Conservation (phyloP, 2,888 invertebrate genomes). For the Athalia rosae region DNA sequence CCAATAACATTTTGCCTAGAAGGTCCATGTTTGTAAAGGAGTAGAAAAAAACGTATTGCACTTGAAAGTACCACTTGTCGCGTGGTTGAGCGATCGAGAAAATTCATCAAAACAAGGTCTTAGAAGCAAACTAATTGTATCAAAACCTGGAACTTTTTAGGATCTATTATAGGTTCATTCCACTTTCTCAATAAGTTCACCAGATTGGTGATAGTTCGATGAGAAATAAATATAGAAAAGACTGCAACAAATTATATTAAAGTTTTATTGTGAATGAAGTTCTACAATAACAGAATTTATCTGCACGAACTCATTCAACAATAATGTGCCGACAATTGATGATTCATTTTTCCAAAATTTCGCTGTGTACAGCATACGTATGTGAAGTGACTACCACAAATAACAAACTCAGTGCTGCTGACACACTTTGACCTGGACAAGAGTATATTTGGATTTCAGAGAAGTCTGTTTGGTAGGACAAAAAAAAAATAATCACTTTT, state of each 20-base stretch:
- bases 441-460: conserved; percentile 4
- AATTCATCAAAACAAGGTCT: background rate
- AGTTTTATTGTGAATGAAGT: too few species aligned
- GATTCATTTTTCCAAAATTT: background rate
- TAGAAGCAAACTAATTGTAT: background rate
- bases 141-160: background rate
- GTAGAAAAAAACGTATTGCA: conserved; percentile 39
- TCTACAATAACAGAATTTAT: too few species aligned
- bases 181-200: background rate
- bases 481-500: conserved; percentile 1
- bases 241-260: too few species aligned
- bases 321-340: background rate
- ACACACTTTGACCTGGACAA: background rate
- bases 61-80: conserved; percentile 35
- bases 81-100: conserved; percentile 25
- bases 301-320: background rate
- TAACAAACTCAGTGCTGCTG: conserved; percentile 10
- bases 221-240: too few species aligned
- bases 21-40: conserved; percentile 6
- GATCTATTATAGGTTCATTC: background rate
- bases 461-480: background rate
- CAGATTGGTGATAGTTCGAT: too few species aligned
- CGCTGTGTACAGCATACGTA: conserved; percentile 5
- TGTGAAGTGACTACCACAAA: conserved; percentile 31
- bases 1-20: conserved; percentile 12